Conservation (phyloP, 2,888 invertebrate species). For the Drosophila gaucha region DNA sequence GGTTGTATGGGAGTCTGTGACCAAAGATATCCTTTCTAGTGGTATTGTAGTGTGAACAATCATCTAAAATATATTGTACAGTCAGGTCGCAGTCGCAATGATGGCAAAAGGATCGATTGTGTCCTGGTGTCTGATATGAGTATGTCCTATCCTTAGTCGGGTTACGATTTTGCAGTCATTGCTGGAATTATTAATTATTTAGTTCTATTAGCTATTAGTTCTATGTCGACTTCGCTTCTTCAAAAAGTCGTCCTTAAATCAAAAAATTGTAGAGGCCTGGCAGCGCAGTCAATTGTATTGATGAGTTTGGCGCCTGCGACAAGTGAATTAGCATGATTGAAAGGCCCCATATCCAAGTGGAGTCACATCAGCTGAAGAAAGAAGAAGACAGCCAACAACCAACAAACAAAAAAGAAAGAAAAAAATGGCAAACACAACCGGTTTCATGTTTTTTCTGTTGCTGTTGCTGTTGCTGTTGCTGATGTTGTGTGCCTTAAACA, state of each 20-base stretch:
- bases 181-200: no score
- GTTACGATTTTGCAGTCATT: no score
- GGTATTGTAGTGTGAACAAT: no score
- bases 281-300: slow-evolving; percentile 26
- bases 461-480: slow-evolving; percentile 17
- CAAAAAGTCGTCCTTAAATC: background rate
- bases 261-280: background rate
- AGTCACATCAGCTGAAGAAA: slow-evolving; percentile 7
- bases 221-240: no score
- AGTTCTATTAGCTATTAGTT: no score
- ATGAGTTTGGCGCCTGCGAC: slow-evolving; percentile 25
- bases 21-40: no score
- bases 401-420: background rate
- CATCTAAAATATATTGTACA: no score
- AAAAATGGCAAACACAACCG: slow-evolving; percentile 51
- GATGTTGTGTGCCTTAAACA: slow-evolving; percentile 38
- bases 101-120: no score
- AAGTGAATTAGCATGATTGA: slow-evolving; percentile 45
- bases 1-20: no score
- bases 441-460: slow-evolving; percentile 26
- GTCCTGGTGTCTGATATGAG: no score
- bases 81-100: no score
- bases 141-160: no score
- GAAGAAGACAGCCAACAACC: background rate
- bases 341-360: slow-evolving; percentile 11